Evolutionary conservation across 1,140 invertebrate species (phyloP).

Genomic region (Pissodes strobi): DNA sequence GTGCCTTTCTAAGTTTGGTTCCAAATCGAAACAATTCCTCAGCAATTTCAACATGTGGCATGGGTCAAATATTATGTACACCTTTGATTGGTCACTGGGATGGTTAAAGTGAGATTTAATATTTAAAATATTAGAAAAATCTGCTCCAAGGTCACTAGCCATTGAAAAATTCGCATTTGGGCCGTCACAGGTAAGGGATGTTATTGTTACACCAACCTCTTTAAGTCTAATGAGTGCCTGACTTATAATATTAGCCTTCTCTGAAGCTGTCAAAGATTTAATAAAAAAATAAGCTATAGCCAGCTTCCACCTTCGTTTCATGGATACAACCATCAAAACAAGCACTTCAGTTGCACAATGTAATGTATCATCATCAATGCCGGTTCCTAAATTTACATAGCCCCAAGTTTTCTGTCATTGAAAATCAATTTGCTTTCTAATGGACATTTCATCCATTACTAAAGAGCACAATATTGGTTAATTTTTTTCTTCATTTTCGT

Average conservation of each 20-base stretch:
- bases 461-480: conserved; percentile 38
- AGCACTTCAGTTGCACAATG: conserved; percentile 41
- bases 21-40: too few relatives aligned
- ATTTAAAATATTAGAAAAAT: too few relatives aligned
- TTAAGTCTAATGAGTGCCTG: conserved; percentile 28
- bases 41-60: too few relatives aligned
- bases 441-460: conserved; percentile 48
- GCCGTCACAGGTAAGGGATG: conserved; percentile 42
- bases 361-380: conserved; percentile 31
- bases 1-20: too few relatives aligned
- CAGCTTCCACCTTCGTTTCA: conserved; percentile 46
- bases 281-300: conserved; percentile 44
- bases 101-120: too few relatives aligned
- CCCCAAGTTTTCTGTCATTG: conserved; percentile 37
- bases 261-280: conserved; percentile 23
- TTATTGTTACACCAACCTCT: conserved; percentile 27
- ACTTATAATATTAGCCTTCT: conserved; percentile 34
- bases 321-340: conserved; percentile 46
- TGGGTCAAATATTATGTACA: too few relatives aligned
- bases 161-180: too few relatives aligned
- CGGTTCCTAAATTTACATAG: conserved; percentile 47
- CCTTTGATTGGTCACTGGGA: too few relatives aligned
- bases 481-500: conserved; percentile 4
- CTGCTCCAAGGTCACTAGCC: too few relatives aligned
- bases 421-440: conserved; percentile 46